These are phyloP conservation scores for Gryllus bimaculatus DNA, from an alignment of 1,140 invertebrate genomes.

Conservation along the genomic window DNA sequence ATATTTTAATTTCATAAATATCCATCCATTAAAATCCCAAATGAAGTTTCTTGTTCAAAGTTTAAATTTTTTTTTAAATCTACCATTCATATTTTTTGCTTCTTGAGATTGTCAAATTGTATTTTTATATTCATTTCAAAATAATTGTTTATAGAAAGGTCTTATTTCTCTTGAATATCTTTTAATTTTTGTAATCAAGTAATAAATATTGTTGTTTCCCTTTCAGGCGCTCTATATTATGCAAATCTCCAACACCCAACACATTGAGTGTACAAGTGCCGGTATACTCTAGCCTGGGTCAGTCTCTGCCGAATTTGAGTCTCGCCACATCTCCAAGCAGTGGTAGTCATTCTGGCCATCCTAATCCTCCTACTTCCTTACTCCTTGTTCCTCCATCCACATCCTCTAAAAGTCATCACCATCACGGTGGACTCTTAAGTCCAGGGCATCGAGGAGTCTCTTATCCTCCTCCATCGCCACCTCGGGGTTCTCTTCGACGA, in stretches of 20 bases:
- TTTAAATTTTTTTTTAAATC: no score
- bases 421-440: constrained; percentile 34
- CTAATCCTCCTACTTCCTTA: constrained; percentile 37
- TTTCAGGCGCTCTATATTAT: constrained; percentile 24
- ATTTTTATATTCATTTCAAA: neutral
- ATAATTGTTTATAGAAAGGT: neutral
- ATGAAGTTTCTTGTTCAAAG: no score
- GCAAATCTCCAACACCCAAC: constrained; percentile 47
- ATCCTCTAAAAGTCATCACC: constrained; percentile 39
- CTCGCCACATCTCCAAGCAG: constrained; percentile 40
- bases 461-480: constrained; percentile 66
- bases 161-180: no score
- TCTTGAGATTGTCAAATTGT: no score
- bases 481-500: constrained; percentile 53
- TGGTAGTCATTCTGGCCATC: constrained; percentile 29
- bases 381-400: constrained; percentile 38
- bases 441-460: constrained; percentile 54
- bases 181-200: neutral
- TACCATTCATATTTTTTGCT: no score
- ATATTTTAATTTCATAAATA: no score
- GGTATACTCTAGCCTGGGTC: constrained; percentile 49
- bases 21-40: no score
- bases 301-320: constrained; percentile 62
- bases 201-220: neutral
- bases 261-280: constrained; percentile 65